Conservation (phyloP, 2,797 vertebrate genomes). For the Manis javanica region DNA sequence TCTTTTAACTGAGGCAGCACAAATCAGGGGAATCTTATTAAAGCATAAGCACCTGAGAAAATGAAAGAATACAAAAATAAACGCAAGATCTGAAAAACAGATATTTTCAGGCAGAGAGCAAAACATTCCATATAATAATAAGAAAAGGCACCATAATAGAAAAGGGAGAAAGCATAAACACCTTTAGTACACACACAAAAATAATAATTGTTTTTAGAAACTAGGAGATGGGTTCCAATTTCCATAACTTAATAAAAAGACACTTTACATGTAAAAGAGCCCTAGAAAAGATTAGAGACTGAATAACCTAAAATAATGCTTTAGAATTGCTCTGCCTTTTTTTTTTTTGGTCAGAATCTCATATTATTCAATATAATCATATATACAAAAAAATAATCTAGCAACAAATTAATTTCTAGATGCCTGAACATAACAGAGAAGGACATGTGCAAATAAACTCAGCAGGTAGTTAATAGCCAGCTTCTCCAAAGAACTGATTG, state of each 20-base stretch:
- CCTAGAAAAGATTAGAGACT: slow-evolving; percentile 78
- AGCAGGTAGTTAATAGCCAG: slow-evolving; percentile 79
- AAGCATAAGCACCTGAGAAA: slow-evolving; percentile 63
- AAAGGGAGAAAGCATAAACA: slow-evolving; percentile 75
- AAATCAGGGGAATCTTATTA: slow-evolving; percentile 35
- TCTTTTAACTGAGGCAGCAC: slow-evolving; percentile 62
- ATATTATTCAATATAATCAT: slow-evolving; percentile 78
- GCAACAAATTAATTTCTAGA: slow-evolving; percentile 81
- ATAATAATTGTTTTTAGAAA: slow-evolving; percentile 82
- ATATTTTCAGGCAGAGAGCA: slow-evolving; percentile 69
- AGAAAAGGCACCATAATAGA: slow-evolving; percentile 74
- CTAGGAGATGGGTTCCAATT: slow-evolving; percentile 78
- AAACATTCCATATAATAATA: slow-evolving; percentile 69
- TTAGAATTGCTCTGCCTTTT: slow-evolving; percentile 63
- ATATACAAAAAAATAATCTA: slow-evolving; percentile 80
- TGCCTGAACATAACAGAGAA: slow-evolving; percentile 73
- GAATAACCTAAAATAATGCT: slow-evolving; percentile 77
- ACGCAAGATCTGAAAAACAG: slow-evolving; percentile 70
- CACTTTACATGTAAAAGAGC: slow-evolving; percentile 83
- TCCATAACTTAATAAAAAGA: slow-evolving; percentile 83
- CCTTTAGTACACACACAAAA: slow-evolving; percentile 68
- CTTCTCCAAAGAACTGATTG: slow-evolving; percentile 69
- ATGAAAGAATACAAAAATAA: slow-evolving; percentile 72
- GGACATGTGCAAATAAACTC: slow-evolving; percentile 75
- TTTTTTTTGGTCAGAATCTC: slow-evolving; percentile 61